phyloP scores from a whole-genome alignment of 1,140 invertebrate species.

The Cardiocondyla obscurior region DNA sequence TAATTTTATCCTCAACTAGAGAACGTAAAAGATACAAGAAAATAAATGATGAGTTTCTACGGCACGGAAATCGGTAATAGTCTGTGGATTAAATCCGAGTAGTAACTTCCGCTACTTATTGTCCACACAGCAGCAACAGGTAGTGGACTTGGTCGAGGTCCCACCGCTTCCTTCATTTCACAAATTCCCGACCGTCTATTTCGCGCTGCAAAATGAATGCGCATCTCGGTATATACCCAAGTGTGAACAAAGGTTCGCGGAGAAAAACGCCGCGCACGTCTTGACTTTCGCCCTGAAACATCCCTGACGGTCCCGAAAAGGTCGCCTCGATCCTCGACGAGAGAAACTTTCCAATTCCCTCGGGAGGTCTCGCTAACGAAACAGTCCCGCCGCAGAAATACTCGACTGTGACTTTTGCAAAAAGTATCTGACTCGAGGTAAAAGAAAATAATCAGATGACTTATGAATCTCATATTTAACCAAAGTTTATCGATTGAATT shows the following conservation, averaged over 20 bases:
- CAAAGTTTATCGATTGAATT: not conserved
- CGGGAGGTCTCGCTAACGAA: constrained; percentile 33
- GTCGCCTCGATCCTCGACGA: constrained; percentile 4
- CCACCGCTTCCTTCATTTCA: constrained; percentile 63
- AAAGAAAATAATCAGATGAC: not conserved
- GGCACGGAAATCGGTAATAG: constrained; percentile 46
- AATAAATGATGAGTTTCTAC: not conserved
- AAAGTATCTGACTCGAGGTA: not conserved
- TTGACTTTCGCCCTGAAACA: constrained; percentile 25
- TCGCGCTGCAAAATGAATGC: constrained; percentile 56
- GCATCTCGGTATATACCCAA: not conserved
- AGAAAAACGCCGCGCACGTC: constrained; percentile 35
- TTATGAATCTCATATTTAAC: not conserved
- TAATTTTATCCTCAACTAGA: not conserved
- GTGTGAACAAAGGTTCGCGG: constrained; percentile 10
- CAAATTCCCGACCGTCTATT: constrained; percentile 59
- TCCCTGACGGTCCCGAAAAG: constrained; percentile 10
- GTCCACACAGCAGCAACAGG: constrained; percentile 71
- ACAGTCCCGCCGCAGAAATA: constrained; percentile 14
- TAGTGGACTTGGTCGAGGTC: constrained; percentile 57
- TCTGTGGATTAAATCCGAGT: constrained; percentile 49
- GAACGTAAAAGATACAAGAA: not conserved
- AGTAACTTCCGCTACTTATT: constrained; percentile 58
- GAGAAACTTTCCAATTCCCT: constrained; percentile 48
- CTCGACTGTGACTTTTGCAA: not conserved